Base-by-base conservation (phyloP, 1,140 invertebrate genomes). In the Trypoxylus dichotomus region DNA sequence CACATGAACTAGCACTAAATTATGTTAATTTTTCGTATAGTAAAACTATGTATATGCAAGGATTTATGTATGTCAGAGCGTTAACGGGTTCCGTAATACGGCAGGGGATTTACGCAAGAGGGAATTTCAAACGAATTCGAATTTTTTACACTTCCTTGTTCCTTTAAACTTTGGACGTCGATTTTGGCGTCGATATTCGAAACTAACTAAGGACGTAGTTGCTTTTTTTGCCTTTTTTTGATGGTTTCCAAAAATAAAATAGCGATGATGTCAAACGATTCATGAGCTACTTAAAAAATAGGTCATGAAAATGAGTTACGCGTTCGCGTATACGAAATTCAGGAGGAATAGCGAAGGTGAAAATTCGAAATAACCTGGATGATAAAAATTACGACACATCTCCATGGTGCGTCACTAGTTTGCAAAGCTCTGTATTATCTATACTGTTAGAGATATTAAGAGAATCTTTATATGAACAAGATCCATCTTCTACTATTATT, bases 81-180 rank as follows among this genome's bases (percentile, higher is more conserved):
- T 15, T 8, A 7, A 43, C 7, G 42, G 15, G 42, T 7, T 37
- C 32, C 32, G 32, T 8, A 37, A 37, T 37, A 29, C 24, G 24
- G 11, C 24, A 3, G 10, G 60, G 24, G 21, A 27, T 68, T 68
- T 24, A 68, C 60, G 60, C 60, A 27, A 68, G 60, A 68, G 15
- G 60, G 27, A 24, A 68, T 68, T 68, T 68, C 60, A 68, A 68
- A 68, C 60, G 60, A 68, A 60, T 60, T 19, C n/a, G n/a, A 7
- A 10, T 68, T 68, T 68, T 68, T 68, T 68, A 68, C 47, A 54
- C 47, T 54, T 54, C 47, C 47, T 54, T 54, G 47, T 54, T 54
- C 47, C 15, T 19, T n/a, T 54, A 43, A n/a, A n/a, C n/a, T 37
- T 37, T 8, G 32, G 47, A 6, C 15, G 15, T 43, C 1, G 42